Evolutionary conservation across 2,888 invertebrate genomes (phyloP), one percentile per base, ranked within the genome.

Genomic region (Melitaea athalia): DNA sequence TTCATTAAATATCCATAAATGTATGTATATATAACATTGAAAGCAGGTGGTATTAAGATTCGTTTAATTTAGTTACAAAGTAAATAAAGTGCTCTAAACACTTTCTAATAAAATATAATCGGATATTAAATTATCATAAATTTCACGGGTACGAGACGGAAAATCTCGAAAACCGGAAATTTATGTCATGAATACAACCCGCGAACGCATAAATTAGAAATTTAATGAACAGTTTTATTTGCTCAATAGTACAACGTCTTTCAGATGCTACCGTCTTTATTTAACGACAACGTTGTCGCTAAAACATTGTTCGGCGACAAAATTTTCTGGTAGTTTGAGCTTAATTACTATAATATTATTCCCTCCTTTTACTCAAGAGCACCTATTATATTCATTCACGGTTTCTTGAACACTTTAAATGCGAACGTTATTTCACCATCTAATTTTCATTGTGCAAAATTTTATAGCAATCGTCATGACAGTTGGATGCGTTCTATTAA

Each of bases 341-440:
- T 85, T 87, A 87, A 89, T 87, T 88, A 84, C 84, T 84, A 81
- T 84, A 84, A 85, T 85, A 84, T 83, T 78, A 82, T 84, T 84
- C 76, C 79, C 78, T 81, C 75, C 77, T 78, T 80, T 80, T 79
- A 65, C 72, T 73, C 66, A 73, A 72, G 74, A 77, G 78, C 74
- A 76, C 78, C 81, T 84, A 88, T 87, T 85, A 88, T 86, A 85
- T 82, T 79, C 82, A 57, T 85, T 84, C 81, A 87, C 80, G 87
- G 85, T 84, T 88, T 85, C 87, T 84, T 88, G 81, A 85, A 80
- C 82, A 81, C 77, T 77, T 81, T 82, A 81, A 87, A 85, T 85
- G 79, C 80, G 76, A 73, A 82, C 81, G 83, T 87, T 85, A 85
- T 84, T 84, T 83, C 78, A 75, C 77, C 77, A 78, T 80, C 78